Percentiles rank a stretch among this genome's conserved stretches.
These are phyloP conservation scores for Lophotriccus pileatus DNA, from an alignment of 2,797 vertebrate species.

Conservation along the genomic window DNA sequence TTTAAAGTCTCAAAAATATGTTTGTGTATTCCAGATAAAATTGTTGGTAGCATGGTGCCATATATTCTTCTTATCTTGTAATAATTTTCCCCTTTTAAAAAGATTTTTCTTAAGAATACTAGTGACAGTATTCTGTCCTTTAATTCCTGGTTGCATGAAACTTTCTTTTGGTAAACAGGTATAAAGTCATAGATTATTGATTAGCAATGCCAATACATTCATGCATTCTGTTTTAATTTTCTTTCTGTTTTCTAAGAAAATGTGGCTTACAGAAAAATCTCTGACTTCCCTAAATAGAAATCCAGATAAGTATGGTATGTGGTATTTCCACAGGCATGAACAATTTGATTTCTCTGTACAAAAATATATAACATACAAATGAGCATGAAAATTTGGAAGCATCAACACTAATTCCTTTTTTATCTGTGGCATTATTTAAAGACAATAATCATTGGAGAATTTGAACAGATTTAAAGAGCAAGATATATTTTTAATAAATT, in stretches of 20 bases:
- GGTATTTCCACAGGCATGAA: constrained; percentile 42
- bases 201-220: not conserved
- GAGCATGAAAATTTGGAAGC: constrained; percentile 60
- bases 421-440: constrained; percentile 66
- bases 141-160: constrained; percentile 34
- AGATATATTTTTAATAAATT: not conserved
- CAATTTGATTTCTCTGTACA: constrained; percentile 59
- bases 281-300: constrained; percentile 32
- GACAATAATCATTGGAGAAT: constrained; percentile 45
- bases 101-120: not conserved
- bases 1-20: not conserved
- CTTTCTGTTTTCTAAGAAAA: not conserved
- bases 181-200: not conserved
- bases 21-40: not conserved
- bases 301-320: not conserved
- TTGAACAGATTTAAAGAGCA: constrained; percentile 43
- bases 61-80: not conserved
- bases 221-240: not conserved
- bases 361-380: constrained; percentile 54
- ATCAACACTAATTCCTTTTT: constrained; percentile 51
- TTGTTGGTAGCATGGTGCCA: not conserved
- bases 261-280: constrained; percentile 6
- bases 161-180: not conserved
- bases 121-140: not conserved
- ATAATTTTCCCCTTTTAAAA: not conserved